Evolutionary conservation across 1,140 invertebrate genomes (phyloP).

Genomic region (Procambarus virginalis): DNA sequence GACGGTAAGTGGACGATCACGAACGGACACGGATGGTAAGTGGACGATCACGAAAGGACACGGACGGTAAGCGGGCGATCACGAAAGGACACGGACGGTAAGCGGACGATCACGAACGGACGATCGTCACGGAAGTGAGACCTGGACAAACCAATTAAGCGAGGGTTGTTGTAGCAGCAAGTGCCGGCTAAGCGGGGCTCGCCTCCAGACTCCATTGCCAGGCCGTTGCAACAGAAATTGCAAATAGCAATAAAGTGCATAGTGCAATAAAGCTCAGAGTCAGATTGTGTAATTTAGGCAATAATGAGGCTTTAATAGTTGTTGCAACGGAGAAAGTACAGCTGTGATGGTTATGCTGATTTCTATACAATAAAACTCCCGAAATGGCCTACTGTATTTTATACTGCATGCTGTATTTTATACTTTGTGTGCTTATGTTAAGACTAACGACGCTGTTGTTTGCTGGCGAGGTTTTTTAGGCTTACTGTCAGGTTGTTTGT

Average conservation of each 20-base stretch:
- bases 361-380: slow-evolving; percentile 55
- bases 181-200: background rate
- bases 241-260: slow-evolving; percentile 42
- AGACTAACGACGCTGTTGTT: slow-evolving; percentile 56
- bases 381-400: slow-evolving; percentile 60
- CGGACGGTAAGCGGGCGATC: no score
- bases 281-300: slow-evolving; percentile 40
- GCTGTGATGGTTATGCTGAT: slow-evolving; percentile 48
- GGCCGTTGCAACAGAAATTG: slow-evolving; percentile 42
- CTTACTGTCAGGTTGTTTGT: background rate
- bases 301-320: slow-evolving; percentile 55
- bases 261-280: slow-evolving; percentile 37
- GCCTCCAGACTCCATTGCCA: slow-evolving; percentile 3
- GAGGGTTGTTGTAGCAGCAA: background rate
- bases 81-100: no score
- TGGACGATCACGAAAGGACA: no score
- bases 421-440: slow-evolving; percentile 63
- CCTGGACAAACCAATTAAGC: background rate
- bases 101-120: no score
- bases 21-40: no score
- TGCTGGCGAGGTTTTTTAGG: slow-evolving; percentile 31
- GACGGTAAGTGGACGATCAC: no score
- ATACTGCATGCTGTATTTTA: slow-evolving; percentile 56
- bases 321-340: slow-evolving; percentile 46
- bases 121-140: background rate